Conservation (phyloP, 2,113 vertebrate species). For the Furnarius figulus region DNA sequence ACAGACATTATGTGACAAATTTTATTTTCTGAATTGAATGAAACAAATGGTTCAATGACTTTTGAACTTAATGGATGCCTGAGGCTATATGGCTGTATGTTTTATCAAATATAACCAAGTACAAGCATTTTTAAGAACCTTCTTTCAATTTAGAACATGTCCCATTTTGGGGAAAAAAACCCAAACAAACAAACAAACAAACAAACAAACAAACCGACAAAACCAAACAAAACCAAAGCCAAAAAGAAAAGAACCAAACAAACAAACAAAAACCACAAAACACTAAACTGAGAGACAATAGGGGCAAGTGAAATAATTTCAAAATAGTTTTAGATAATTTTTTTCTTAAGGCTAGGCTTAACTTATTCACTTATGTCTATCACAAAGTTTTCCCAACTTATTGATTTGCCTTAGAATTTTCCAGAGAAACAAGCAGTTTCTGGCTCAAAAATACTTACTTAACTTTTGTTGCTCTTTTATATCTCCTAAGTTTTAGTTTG, state of each 20-base stretch:
- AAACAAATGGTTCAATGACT: background rate
- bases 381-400: background rate
- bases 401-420: background rate
- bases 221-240: too few relatives aligned
- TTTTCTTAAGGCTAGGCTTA: background rate
- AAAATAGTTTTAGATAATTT: background rate
- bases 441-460: background rate
- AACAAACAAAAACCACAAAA: background rate
- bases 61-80: background rate
- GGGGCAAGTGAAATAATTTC: background rate
- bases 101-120: background rate
- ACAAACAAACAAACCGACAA: too few relatives aligned
- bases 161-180: background rate
- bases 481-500: background rate
- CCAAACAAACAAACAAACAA: too few relatives aligned
- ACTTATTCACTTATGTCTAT: background rate
- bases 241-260: too few relatives aligned
- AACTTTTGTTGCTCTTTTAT: background rate
- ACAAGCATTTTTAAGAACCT: background rate
- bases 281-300: background rate
- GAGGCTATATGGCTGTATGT: background rate
- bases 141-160: background rate
- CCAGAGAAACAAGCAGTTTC: background rate
- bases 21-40: background rate
- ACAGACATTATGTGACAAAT: background rate